Conservation (phyloP, 1,140 invertebrate species). For the Trichonephila clavata region DNA sequence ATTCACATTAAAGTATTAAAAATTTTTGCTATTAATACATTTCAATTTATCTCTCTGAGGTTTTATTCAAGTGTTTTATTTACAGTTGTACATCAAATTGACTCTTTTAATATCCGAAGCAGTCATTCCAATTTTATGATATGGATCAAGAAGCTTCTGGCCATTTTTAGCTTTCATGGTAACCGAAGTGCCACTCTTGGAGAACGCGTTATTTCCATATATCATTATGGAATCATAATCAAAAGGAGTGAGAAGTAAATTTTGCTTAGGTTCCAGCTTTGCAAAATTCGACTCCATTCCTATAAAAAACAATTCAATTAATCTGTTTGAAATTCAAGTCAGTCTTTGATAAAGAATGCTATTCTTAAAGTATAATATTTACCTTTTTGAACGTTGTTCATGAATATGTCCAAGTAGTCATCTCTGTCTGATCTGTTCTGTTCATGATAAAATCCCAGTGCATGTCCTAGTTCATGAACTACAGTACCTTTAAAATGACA, state of each 20-base stretch:
- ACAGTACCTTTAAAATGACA: conserved; percentile 77
- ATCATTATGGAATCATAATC: conserved; percentile 81
- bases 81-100: conserved; percentile 80
- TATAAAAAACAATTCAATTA: not conserved
- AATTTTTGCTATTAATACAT: too few species aligned
- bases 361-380: not conserved
- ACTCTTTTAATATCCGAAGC: conserved; percentile 79
- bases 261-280: conserved; percentile 58
- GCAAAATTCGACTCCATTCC: conserved; percentile 68
- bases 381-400: conserved; percentile 79
- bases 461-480: conserved; percentile 81
- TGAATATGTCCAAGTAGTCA: conserved; percentile 80
- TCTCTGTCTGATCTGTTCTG: conserved; percentile 80
- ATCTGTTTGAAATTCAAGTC: not conserved
- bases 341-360: not conserved
- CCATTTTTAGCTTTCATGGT: conserved; percentile 79
- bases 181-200: conserved; percentile 78
- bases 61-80: not conserved
- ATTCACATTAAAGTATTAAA: too few species aligned
- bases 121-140: conserved; percentile 79
- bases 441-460: conserved; percentile 81
- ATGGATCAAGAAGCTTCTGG: conserved; percentile 78
- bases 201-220: conserved; percentile 80
- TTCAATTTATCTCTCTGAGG: too few species aligned
- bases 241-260: conserved; percentile 77